phyloP scores from a whole-genome alignment of 2,888 invertebrate species.

The Aleiodes alternator region DNA sequence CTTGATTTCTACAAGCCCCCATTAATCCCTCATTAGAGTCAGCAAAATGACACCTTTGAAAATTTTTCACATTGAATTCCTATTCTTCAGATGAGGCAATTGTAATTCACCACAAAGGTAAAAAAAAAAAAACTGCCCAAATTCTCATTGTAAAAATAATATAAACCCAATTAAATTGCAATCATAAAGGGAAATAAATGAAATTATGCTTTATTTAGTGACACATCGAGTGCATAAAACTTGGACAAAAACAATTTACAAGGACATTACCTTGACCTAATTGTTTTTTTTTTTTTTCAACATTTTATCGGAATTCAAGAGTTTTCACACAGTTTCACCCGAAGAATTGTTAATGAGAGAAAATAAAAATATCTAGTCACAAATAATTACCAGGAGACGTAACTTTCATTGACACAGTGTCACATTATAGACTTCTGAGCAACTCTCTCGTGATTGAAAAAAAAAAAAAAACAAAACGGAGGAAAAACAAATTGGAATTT shows the following conservation, averaged over 20 bases:
- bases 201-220: too few species aligned
- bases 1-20: constrained; percentile 39
- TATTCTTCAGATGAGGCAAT: background rate
- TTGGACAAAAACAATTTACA: constrained; percentile 14
- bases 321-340: constrained; percentile 13
- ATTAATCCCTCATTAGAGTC: constrained; percentile 66
- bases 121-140: too few species aligned
- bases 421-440: too few species aligned
- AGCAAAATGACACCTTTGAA: constrained; percentile 4
- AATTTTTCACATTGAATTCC: background rate
- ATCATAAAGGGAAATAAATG: too few species aligned
- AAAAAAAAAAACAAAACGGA: too few species aligned
- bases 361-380: constrained; percentile 24
- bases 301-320: background rate
- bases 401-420: too few species aligned
- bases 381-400: background rate
- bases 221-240: too few species aligned
- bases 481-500: too few species aligned
- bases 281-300: background rate
- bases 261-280: constrained; percentile 25
- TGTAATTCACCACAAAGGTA: too few species aligned
- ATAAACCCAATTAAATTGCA: too few species aligned
- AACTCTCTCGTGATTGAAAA: too few species aligned
- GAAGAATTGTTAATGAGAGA: constrained; percentile 18
- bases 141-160: too few species aligned